Evolutionary conservation across 2,888 invertebrate species (phyloP), one percentile per base, ranked within the genome.

Genomic region (Troides helena): DNA sequence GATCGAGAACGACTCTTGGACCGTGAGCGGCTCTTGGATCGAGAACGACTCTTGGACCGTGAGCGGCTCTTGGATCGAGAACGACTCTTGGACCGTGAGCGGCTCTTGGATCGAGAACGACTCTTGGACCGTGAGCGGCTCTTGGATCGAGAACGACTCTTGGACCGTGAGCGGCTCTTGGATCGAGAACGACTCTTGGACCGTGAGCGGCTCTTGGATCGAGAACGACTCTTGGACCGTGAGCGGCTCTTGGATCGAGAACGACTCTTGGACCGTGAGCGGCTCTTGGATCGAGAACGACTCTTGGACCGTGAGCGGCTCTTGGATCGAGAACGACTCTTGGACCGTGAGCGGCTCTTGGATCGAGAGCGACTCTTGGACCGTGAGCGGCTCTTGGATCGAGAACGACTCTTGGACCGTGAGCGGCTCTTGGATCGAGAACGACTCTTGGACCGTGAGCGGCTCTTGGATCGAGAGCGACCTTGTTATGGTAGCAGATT

Each of bases 401-500:
- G 68, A 0, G 84, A 84, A 0, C 86, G 76, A 18, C 90, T 90
- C 74, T 84, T 83, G 0, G 92, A 93, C 7, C 86, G 76, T 18
- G 90, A 90, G 0, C 83, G 80, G 62, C 86, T 86, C 68, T 81
- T 81, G 0, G 88, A 88, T 21, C 81, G 74, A 0, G 89, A 91
- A 0, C 86, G 73, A 12, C 86, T 86, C 60, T 84, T 82, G 0
- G 85, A 84, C 23, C 80, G 73, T 0, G 87, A 89, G 0, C 87
- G 76, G 25, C 81, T 81, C 62, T 88, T 80, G 1, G 90, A 91
- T 4, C 85, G 75, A 0, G 93, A 90, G 43, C 43, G 12, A 10
- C 12, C 1, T 1, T 39, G 7, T 12, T 10, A 12, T 43, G 2
- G 30, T 5, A 3, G 30, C 30, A 30, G 30, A 30, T 30, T 30